These are phyloP conservation scores for Prionace glauca DNA, from an alignment of 2,797 vertebrate species.

Conservation along the genomic window DNA sequence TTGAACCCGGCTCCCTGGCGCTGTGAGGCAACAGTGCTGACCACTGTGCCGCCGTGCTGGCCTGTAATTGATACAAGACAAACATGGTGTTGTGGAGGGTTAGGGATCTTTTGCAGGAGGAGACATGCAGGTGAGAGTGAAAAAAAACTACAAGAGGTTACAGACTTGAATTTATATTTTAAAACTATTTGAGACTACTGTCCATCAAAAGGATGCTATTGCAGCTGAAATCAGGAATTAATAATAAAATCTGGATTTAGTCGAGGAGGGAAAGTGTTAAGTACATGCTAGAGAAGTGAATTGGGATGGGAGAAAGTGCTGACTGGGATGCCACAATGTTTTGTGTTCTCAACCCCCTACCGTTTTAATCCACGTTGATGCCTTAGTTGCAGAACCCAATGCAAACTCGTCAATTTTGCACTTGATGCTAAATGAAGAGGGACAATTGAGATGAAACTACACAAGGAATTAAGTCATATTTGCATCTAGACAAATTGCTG, in stretches of 20 bases:
- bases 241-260: neutral
- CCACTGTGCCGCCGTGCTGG: too few relatives aligned
- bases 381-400: neutral
- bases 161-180: neutral
- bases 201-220: neutral
- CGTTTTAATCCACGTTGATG: neutral
- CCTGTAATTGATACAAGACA: neutral
- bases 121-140: neutral
- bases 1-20: too few relatives aligned
- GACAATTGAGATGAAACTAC: neutral
- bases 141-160: neutral
- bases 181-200: neutral
- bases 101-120: neutral
- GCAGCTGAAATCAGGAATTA: neutral
- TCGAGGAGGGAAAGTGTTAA: neutral
- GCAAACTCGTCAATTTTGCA: constrained; percentile 1
- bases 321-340: too few relatives aligned
- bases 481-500: neutral
- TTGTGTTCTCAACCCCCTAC: neutral
- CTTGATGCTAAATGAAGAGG: neutral
- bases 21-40: too few relatives aligned
- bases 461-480: neutral
- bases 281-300: neutral
- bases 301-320: neutral
- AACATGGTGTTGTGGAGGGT: neutral